These are phyloP conservation scores for Phaethon lepturus DNA, from an alignment of 2,113 vertebrate species.

Conservation along the genomic window DNA sequence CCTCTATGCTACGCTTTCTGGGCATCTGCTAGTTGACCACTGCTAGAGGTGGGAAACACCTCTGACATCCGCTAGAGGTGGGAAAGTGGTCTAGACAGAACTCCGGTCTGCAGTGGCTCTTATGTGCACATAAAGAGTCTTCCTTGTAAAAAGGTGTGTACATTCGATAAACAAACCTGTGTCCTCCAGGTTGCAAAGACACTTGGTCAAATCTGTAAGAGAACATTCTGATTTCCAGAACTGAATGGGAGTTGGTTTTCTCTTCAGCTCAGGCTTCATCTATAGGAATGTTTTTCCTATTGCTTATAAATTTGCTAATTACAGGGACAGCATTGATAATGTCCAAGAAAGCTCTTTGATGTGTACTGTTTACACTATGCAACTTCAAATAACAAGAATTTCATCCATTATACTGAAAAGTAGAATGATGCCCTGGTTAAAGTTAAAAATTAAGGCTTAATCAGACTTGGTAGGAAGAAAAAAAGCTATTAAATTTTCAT, in stretches of 20 bases:
- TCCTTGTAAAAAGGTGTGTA: background rate
- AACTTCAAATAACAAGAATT: background rate
- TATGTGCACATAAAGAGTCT: background rate
- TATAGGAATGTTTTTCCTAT: background rate
- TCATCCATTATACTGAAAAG: background rate
- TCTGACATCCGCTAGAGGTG: too few species aligned
- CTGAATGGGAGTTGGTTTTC: background rate
- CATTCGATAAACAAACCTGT: background rate
- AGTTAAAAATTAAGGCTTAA: background rate
- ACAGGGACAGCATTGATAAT: background rate
- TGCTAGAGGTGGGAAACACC: background rate
- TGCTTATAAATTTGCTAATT: background rate
- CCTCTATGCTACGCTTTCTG: rapidly evolving
- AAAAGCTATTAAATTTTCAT: background rate
- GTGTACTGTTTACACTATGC: background rate
- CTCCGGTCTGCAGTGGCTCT: background rate
- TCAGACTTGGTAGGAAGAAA: background rate
- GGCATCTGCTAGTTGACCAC: background rate
- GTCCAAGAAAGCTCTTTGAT: background rate
- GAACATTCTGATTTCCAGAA: background rate
- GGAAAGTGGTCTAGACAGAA: background rate
- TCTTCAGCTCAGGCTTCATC: background rate
- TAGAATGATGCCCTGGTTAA: background rate
- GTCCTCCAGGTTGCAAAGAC: background rate
- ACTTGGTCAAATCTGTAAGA: background rate